Base-by-base conservation (phyloP, 2,797 vertebrate species). In the Myoxocephalus aenaeus region DNA sequence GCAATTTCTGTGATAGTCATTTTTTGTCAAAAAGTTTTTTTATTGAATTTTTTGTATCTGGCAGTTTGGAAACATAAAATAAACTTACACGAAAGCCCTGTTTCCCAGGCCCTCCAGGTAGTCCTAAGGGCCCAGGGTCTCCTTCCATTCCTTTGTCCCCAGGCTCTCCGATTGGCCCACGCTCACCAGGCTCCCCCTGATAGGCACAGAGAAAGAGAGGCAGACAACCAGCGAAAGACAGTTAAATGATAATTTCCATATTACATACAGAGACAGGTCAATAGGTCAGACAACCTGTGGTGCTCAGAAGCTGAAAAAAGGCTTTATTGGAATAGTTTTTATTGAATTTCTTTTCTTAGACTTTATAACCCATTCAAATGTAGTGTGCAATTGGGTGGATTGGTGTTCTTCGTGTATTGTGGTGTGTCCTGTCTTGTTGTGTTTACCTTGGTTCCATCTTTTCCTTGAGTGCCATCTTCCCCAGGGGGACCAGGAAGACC, bases 401-500 rank as follows among this genome's bases (percentile, higher is more conserved):
- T 48, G 1, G 4, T 46, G 0, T 8, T 63, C 12, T 65, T 32
- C 12, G 3, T 50, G 8, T 42, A 65, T 29, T 13, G 29, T 22
- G 3, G 12, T 38, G 32, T n/a, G n/a, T n/a, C n/a, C 0, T 27
- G 0, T 22, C 15, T 73, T 70, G 22, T 3, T 27, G 18, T 70
- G 36, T 88, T 90, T 95, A 99, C 98, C 97, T 98, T 99, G 70
- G 90, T 50, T 79, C 98, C 97, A 87, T 99, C 97, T 95, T 97
- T 98, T 66, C 98, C 98, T 91, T 98, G 98, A 84, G 93, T 77
- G 53, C 98, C 98, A 0, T 99, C 97, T 95, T 99, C 98, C 79
- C 98, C 98, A 62, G 95, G 75, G 75, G 95, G 93, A 87, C 98
- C 98, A 63, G 95, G 94, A 81, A 91, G 91, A 87, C 98, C 98